Conservation (phyloP, 2,113 vertebrate genomes). For the Probosciger aterrimus region DNA sequence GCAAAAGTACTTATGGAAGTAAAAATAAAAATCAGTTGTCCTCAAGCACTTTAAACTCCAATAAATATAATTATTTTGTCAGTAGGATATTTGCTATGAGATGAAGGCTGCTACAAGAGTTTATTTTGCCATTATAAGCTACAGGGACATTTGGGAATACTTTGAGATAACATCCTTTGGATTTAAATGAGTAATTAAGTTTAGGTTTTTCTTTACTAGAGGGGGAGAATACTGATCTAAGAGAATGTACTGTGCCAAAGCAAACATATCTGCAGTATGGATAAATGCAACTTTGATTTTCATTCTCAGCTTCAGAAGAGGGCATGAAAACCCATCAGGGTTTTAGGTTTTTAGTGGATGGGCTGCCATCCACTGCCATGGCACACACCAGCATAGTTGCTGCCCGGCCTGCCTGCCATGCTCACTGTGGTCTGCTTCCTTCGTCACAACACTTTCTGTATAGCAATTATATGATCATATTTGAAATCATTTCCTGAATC, state of each 20-base stretch:
- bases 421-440: not conserved
- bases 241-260: not conserved
- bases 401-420: not conserved
- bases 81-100: not conserved
- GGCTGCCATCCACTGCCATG: not conserved
- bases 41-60: not conserved
- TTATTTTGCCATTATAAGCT: not conserved
- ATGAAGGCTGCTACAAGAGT: not conserved
- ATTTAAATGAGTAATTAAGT: not conserved
- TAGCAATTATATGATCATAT: not conserved
- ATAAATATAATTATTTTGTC: not conserved
- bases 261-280: not conserved
- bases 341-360: not conserved
- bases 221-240: not conserved
- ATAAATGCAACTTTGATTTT: not conserved
- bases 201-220: not conserved
- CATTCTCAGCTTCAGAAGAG: too few relatives aligned
- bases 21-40: not conserved
- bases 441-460: not conserved
- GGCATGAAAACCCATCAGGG: not conserved
- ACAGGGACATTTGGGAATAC: not conserved
- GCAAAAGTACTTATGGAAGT: not conserved
- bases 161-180: not conserved
- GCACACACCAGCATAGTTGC: not conserved
- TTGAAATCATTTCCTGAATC: not conserved